Evolutionary conservation across 1,140 invertebrate species (phyloP), one percentile per base, ranked within the genome.

Genomic region (Popillia japonica): DNA sequence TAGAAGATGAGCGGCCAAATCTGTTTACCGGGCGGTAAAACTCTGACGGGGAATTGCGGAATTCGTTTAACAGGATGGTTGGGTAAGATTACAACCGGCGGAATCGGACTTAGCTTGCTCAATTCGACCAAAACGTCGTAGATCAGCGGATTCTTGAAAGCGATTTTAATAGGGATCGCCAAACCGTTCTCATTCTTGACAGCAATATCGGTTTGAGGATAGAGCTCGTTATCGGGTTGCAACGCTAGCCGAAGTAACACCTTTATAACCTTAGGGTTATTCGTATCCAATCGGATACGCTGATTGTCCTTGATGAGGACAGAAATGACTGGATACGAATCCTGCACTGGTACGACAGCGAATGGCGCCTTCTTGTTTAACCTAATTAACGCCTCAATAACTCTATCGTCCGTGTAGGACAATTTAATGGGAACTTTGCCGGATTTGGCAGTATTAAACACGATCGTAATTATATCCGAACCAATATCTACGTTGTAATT

Each of bases 1-100:
- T 68, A 68, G 48, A 48, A 22, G 61, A 68, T 68, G 9, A 68
- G 22, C 7, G 61, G 61, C 22, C 27, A 68, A 10, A 68, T 27
- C 7, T 6, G 11, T 11, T 42, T 40, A 14, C 73, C 73, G 0
- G 42, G n/a, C n/a, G 73, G 42, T 75, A 75, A 9, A 41, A 75
- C 41, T 75, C 73, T 75, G n/a, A 75, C 17, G 34, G 73, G 73
- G n/a, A n/a, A 72, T 14, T 41, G 34, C 34, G 11, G 22, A 34
- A 27, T 17, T 3, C 6, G 20, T 10, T 23, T 8, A n/a, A 2
- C 3, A 0, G 9, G 6, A 10, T 27, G 20, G 27, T 23, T 68
- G 20, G 27, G 27, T 68, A 34, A 2, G 7, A 68, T 68, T 22
- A 22, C 11, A 7, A 68, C 61, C 11, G 61, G 61, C 11, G 17